Base-by-base conservation (phyloP, 2,888 invertebrate species). In the Monopis laevigella region DNA sequence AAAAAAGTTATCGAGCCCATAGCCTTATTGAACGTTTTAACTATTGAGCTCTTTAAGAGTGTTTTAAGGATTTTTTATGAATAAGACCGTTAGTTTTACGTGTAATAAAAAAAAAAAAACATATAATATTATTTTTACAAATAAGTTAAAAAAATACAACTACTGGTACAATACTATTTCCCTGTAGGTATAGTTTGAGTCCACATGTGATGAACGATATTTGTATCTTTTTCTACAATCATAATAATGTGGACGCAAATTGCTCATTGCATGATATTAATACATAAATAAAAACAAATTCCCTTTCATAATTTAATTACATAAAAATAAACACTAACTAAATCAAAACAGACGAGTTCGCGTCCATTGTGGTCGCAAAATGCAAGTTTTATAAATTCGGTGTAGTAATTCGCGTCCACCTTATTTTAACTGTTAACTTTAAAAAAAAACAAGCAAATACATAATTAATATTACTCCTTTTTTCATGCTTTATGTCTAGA, bases 331-430 rank as follows among this genome's bases (percentile, higher is more conserved):
- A 24, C 24, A 24, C 38, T 38, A 38, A 38, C 38, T 38, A 38
- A 38, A 38, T 38, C 38, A 38, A 24, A 38, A 38, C 24, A 38
- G 38, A 38, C 38, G 38, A 38, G 35, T 24, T 24, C 24, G 24
- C 24, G 24, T 24, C 24, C 24, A 24, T 42, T 44, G 44, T 8
- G 44, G 44, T 13, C 44, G 44, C 44, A 44, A 44, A 44, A 41
- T 44, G 41, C 12, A 44, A 41, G 41, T 41, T 34, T 41, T 41
- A 16, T 41, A 44, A 44, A 39, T 41, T 44, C 32, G 44, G 21
- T 44, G 44, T 44, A 44, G 44, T 41, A 36, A 41, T 44, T 44
- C 41, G 41, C 44, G 44, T 44, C 44, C 41, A 44, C 44, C 40
- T 44, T 17, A 39, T 39, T 27, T 40, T 12, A 16, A 30, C 40